Evolutionary conservation across 2,797 vertebrate genomes (phyloP).

Genomic region (Spatula clypeata): DNA sequence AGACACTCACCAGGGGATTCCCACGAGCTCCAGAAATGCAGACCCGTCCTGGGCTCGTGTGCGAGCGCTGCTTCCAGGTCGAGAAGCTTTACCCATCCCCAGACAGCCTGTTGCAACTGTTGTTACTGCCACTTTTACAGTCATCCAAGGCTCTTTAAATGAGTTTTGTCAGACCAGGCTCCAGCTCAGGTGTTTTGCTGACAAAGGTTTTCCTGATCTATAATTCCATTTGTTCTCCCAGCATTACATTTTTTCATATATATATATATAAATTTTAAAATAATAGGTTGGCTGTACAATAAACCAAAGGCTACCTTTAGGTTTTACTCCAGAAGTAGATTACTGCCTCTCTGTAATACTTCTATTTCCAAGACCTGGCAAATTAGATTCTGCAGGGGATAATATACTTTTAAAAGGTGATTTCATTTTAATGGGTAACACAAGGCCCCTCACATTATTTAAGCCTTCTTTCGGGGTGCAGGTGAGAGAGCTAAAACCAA

Average conservation of each 20-base stretch:
- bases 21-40: background rate
- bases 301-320: background rate
- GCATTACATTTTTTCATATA: background rate
- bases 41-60: accelerated
- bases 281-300: background rate
- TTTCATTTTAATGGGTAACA: background rate
- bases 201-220: background rate
- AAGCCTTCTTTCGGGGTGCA: background rate
- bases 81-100: background rate
- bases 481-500: background rate
- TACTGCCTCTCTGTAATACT: background rate
- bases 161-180: background rate
- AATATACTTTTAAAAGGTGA: background rate
- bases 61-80: accelerated
- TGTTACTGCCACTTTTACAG: background rate
- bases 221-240: background rate
- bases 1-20: background rate
- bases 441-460: background rate
- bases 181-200: background rate
- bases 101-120: background rate
- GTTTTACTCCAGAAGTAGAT: background rate
- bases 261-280: background rate
- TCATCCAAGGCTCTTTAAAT: background rate
- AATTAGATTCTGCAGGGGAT: background rate
- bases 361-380: background rate